Percentiles rank a stretch among this genome's conserved stretches.
Conservation (phyloP, 2,888 invertebrate species). For the Boloria euphrosyne region DNA sequence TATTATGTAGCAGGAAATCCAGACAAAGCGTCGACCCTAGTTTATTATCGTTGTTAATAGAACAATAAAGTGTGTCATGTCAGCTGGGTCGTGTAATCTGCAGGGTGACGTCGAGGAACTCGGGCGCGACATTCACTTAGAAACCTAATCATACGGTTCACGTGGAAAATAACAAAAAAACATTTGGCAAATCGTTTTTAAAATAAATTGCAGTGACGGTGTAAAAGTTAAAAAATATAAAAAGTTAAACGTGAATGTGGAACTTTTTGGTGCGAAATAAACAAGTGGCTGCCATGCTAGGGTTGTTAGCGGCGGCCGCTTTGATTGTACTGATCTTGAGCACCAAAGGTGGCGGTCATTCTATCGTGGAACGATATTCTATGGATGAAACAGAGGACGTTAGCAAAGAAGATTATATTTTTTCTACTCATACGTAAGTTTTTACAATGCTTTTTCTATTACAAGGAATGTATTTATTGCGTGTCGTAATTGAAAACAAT, state of each 20-base stretch:
- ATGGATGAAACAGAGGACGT: constrained; percentile 65
- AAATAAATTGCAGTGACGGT: neutral
- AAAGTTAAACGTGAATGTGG: constrained; percentile 64
- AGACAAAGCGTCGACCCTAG: constrained; percentile 65
- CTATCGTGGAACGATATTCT: constrained; percentile 43
- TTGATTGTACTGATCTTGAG: constrained; percentile 62
- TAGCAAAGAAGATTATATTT: constrained; percentile 62
- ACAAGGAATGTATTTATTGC: neutral
- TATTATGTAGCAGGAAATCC: constrained; percentile 35
- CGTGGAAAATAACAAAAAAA: constrained; percentile 17
- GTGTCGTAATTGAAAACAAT: neutral
- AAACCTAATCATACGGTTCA: neutral
- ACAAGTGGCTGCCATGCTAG: constrained; percentile 74
- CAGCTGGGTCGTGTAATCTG: constrained; percentile 67
- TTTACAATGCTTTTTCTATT: neutral
- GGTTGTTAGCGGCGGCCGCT: constrained; percentile 61
- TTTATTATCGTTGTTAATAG: constrained; percentile 69
- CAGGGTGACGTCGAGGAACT: constrained; percentile 53
- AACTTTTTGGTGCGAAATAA: constrained; percentile 70
- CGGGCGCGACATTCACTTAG: constrained; percentile 43
- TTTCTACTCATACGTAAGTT: constrained; percentile 67
- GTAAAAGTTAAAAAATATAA: neutral
- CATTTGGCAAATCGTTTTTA: neutral
- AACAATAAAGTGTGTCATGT: constrained; percentile 71
- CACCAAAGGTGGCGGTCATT: constrained; percentile 56